Base-by-base conservation (phyloP, 2,113 vertebrate species). In the Syrmaticus mikado region DNA sequence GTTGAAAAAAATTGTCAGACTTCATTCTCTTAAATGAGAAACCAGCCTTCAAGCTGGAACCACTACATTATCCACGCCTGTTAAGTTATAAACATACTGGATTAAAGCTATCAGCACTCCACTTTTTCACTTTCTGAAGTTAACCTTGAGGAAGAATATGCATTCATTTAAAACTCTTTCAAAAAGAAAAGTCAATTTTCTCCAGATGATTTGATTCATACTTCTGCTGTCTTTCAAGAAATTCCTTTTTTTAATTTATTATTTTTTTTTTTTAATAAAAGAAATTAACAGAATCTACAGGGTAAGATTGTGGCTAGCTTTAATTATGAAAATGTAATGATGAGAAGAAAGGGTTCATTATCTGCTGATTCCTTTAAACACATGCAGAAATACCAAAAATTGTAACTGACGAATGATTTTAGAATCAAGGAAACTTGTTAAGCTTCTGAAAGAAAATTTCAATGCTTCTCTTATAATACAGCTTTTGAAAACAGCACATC, bases 61-160 rank as follows among this genome's bases (percentile, higher is more conserved):
- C 18, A 20, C 55, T 43, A 0, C 18, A 10, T 24, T 53, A 22
- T 11, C 38, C 53, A 24, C 58, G 13, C n/a, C 61, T 64, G 7
- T 27, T 50, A 73, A 25, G 52, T 11, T 81, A 65, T 21, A 41
- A 34, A 7, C 1, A 3, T 36, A 1, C 32, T 32, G 52, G 20
- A 6, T 16, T 11, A 14, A 43, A 81, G 32, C 43, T 0, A 11
- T 22, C 34, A 32, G 5, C 19, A 0, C 16, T 40, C 17, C 14
- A 2, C n/a, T 77, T 65, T 13, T 73, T 34, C 41, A 38, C 24
- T n/a, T 38, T n/a, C 19, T 19, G 2, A 50, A 28, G 2, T 40
- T 64, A 12, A 48, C 60, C 84, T 50, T 34, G 27, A 65, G 52
- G 41, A 79, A 82, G 3, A 60, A 2, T 55, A 3, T 64, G 81